These are phyloP conservation scores for Pangasius sanitwongsei DNA, from an alignment of 2,797 vertebrate species.

Conservation along the genomic window DNA sequence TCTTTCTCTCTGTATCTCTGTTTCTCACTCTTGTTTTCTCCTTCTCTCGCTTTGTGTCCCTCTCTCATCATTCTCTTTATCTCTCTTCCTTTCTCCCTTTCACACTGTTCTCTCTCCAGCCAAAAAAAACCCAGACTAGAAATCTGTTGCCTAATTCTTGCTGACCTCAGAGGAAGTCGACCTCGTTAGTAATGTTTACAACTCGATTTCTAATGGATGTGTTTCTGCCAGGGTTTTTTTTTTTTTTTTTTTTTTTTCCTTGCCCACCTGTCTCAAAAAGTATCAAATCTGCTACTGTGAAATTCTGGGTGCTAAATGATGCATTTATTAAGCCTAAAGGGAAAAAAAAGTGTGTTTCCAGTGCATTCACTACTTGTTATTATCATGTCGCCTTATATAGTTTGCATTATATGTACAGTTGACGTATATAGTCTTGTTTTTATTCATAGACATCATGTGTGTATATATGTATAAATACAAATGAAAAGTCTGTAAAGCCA, in stretches of 20 bases:
- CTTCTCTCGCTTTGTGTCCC: constrained; percentile 24
- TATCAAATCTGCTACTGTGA: constrained; percentile 71
- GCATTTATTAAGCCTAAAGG: constrained; percentile 57
- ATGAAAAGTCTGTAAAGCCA: constrained; percentile 63
- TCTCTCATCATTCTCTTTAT: constrained; percentile 28
- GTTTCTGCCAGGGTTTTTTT: background rate
- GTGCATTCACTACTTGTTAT: background rate
- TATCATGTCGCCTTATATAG: background rate
- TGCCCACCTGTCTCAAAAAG: constrained; percentile 59
- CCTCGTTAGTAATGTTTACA: background rate
- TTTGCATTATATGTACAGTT: background rate
- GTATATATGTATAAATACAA: background rate
- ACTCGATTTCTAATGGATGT: background rate
- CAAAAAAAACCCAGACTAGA: background rate
- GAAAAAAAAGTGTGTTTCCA: background rate
- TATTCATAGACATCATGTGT: background rate
- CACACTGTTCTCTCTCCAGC: background rate
- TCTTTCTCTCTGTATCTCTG: background rate
- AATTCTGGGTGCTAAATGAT: constrained; percentile 65
- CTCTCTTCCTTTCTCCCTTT: constrained; percentile 32
- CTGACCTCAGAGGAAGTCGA: constrained; percentile 3
- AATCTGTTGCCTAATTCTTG: background rate
- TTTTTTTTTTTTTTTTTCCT: constrained; percentile 29
- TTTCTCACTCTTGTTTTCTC: constrained; percentile 14
- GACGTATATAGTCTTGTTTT: background rate